Evolutionary conservation across 1,140 invertebrate species (phyloP).

Genomic region (Oreohelix idahoensis): DNA sequence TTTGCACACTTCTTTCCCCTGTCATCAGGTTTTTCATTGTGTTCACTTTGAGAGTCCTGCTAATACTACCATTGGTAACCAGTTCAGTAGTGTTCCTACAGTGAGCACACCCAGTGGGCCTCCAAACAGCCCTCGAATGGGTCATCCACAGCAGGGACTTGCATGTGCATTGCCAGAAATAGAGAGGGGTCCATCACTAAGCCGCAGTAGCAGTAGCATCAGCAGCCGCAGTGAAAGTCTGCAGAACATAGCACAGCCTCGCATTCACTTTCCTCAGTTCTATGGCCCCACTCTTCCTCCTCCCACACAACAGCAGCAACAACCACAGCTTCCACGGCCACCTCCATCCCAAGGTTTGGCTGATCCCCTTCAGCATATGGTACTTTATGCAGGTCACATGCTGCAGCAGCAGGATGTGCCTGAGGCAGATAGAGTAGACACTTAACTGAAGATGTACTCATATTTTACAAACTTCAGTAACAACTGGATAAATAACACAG

Average conservation of each 20-base stretch:
- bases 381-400: constrained; percentile 48
- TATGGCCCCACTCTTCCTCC: constrained; percentile 1
- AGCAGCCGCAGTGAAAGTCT: constrained; percentile 21
- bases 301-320: constrained; percentile 3
- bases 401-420: constrained; percentile 56
- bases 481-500: neutral
- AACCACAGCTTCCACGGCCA: constrained; percentile 23
- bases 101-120: constrained; percentile 5
- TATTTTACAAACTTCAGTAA: neutral
- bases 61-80: constrained; percentile 43
- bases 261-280: neutral
- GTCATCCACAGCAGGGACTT: neutral
- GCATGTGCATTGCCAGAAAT: neutral
- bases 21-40: constrained; percentile 90
- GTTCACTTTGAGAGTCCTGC: constrained; percentile 96
- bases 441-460: neutral
- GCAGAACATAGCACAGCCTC: neutral
- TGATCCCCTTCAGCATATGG: constrained; percentile 40
- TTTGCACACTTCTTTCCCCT: neutral
- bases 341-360: constrained; percentile 36
- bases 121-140: constrained; percentile 35
- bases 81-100: constrained; percentile 38
- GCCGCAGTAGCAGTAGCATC: constrained; percentile 28
- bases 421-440: constrained; percentile 57
- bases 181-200: neutral